Evolutionary conservation across 2,797 vertebrate species (phyloP), one percentile per base, ranked within the genome.

Genomic region (Chloroceryle inda): DNA sequence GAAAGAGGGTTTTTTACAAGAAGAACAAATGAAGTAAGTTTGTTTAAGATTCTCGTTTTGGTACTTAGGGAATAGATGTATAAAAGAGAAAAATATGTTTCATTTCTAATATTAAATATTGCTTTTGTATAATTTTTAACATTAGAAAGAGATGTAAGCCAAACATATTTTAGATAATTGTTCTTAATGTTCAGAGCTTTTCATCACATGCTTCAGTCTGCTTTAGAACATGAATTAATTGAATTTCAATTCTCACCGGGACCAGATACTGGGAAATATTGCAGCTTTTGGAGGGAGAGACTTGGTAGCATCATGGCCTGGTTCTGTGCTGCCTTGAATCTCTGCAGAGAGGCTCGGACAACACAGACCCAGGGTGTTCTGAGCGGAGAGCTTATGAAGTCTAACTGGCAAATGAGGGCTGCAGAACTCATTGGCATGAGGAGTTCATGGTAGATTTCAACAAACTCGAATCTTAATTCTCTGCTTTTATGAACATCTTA

Each of bases 11-110:
- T 88, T 58, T 37, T 55, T 64, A 37, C 80, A 61, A 75, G 44
- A 5, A 82, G 74, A 92, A 77, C 92, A 40, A 68, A 94, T 91
- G 97, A 78, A 94, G 98, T 98, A 96, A 97, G 98, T 97, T 93
- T 94, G 56, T 91, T 95, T 92, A 87, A 96, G 75, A 85, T 85
- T 88, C 62, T 92, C 38, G 52, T 90, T 93, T 62, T 77, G 91
- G 49, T 82, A 68, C 76, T 84, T 44, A 37, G 89, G 88, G 91
- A 88, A 58, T 92, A 79, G 56, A 83, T 84, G 27, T 81, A 84
- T 85, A 38, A 94, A 91, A 89, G 62, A 61, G 31, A 85, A 88
- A 93, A 89, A 62, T 27, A 52, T 21, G 64, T 79, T 94, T 95
- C 10, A 92, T 94, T 95, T 91, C 92, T 87, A 75, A 59, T 88